Percentiles rank a stretch among this genome's conserved stretches.
Evolutionary conservation across 92 coral and sea anemone species (phyloP).

Genomic region (Bergia puertoricense): DNA sequence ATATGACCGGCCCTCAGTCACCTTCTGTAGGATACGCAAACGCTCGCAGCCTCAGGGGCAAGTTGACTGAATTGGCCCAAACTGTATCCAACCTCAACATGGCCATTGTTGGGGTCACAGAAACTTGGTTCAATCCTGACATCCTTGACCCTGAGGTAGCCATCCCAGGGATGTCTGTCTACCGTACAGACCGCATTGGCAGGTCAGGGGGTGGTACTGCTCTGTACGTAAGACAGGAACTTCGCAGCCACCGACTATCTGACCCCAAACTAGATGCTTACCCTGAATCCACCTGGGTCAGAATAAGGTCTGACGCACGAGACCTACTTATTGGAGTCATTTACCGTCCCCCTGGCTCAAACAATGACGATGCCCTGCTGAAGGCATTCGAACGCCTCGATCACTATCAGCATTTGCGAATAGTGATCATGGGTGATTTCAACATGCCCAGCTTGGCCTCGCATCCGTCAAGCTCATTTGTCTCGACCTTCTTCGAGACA

Average conservation of each 20-base stretch:
- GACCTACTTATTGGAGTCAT: background rate
- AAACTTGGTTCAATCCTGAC: background rate
- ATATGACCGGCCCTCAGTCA: too few relatives aligned
- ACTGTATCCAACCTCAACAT: too few relatives aligned
- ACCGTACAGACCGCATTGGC: background rate
- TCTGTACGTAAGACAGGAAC: background rate
- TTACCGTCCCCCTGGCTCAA: background rate
- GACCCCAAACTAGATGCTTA: background rate
- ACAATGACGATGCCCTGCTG: background rate
- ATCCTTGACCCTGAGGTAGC: background rate
- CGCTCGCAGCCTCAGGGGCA: too few relatives aligned
- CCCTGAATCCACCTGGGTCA: background rate
- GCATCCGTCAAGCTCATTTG: too few relatives aligned
- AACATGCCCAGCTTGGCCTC: too few relatives aligned
- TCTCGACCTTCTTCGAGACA: too few relatives aligned
- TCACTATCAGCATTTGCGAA: background rate
- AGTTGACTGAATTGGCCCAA: too few relatives aligned
- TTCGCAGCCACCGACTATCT: background rate
- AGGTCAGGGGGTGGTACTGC: background rate
- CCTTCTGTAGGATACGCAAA: too few relatives aligned
- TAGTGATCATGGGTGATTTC: background rate
- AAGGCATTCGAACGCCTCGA: background rate
- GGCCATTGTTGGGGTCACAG: too few relatives aligned
- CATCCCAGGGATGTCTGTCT: background rate
- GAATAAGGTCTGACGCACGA: background rate